Evolutionary conservation across 2,113 vertebrate genomes (phyloP).

Genomic region (Oreotrochilus melanogaster): DNA sequence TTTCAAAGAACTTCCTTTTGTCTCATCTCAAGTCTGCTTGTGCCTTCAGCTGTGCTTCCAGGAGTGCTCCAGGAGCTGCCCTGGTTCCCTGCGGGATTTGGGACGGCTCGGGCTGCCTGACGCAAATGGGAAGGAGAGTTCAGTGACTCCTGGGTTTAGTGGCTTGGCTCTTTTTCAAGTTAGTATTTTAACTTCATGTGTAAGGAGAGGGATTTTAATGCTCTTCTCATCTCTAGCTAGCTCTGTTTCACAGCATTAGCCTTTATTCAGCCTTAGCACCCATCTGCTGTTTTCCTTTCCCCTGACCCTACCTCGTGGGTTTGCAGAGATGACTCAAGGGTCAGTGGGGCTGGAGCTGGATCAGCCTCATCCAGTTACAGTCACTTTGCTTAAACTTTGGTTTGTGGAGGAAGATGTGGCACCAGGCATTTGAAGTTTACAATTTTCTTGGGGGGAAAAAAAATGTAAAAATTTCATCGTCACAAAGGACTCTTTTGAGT

Average conservation of each 20-base stretch:
- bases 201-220: not conserved
- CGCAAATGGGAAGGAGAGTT: not conserved
- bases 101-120: not conserved
- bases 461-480: not conserved
- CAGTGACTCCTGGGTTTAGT: slow-evolving; percentile 28
- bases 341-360: not conserved
- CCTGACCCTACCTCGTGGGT: not conserved
- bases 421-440: not conserved
- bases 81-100: not conserved
- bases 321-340: not conserved
- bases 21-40: not conserved
- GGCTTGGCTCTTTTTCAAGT: slow-evolving; percentile 44
- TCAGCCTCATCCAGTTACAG: not conserved
- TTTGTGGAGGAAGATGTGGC: not conserved
- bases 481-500: slow-evolving; percentile 16
- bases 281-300: not conserved
- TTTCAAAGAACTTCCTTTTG: not conserved
- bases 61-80: not conserved
- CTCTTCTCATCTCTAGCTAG: not conserved
- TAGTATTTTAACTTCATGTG: not conserved
- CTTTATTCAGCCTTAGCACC: not conserved
- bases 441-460: not conserved
- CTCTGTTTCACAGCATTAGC: not conserved
- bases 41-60: not conserved
- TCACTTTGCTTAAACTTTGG: not conserved